Evolutionary conservation across 1,140 invertebrate species (phyloP).

Genomic region (Cydia amplana): DNA sequence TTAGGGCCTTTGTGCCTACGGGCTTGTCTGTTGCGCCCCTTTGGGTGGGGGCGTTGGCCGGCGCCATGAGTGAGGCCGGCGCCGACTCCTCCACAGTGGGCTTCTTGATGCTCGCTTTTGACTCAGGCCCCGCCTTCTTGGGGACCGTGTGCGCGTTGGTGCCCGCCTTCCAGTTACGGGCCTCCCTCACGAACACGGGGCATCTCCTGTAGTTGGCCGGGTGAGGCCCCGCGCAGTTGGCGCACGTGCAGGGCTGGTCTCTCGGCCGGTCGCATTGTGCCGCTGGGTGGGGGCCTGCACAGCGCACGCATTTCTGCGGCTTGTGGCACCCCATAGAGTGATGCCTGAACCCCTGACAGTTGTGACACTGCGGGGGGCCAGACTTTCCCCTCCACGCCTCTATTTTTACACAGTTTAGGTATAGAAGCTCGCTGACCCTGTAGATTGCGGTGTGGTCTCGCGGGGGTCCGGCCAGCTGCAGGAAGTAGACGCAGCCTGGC

Average conservation of each 20-base stretch:
- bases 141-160: background rate
- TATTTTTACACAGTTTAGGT: too few species aligned
- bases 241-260: too few species aligned
- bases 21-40: too few species aligned
- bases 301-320: background rate
- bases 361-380: background rate
- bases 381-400: background rate
- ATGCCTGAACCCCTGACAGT: background rate
- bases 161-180: background rate
- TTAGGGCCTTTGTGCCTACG: background rate
- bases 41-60: background rate
- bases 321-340: background rate
- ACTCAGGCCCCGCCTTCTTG: background rate
- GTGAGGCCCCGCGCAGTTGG: too few species aligned
- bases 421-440: too few species aligned
- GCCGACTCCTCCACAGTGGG: background rate
- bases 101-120: too few species aligned
- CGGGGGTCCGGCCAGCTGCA: too few species aligned
- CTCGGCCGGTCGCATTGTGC: too few species aligned
- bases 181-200: too few species aligned
- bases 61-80: background rate
- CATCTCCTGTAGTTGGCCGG: too few species aligned
- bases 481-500: too few species aligned
- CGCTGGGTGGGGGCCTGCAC: slow-evolving; percentile 33
- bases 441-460: too few species aligned